phyloP scores from a whole-genome alignment of 1,140 invertebrate genomes.

The Metopolophium dirhodum region DNA sequence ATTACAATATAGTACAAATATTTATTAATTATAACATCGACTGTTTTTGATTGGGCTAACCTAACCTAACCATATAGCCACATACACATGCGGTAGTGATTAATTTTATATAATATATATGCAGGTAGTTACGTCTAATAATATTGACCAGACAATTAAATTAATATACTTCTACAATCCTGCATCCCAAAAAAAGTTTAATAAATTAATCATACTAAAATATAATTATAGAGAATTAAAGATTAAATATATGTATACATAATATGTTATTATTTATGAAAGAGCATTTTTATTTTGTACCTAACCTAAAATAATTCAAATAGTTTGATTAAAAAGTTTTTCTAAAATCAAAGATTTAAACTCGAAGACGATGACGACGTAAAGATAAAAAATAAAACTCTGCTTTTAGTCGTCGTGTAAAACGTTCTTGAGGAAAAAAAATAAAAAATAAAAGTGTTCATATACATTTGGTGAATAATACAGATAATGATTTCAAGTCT shows the following conservation, averaged over 20 bases:
- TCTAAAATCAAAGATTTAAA: slow-evolving; percentile 1
- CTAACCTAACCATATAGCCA: too few relatives aligned
- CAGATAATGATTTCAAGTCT: background rate
- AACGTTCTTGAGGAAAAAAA: background rate
- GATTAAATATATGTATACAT: background rate
- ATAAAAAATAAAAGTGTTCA: background rate
- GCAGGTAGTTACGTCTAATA: too few relatives aligned
- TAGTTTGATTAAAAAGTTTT: background rate
- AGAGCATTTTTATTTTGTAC: background rate
- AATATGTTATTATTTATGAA: background rate
- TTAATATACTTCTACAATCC: too few relatives aligned
- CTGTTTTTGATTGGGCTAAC: too few relatives aligned
- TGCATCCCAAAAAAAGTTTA: too few relatives aligned
- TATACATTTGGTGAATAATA: background rate
- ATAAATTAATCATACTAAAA: too few relatives aligned
- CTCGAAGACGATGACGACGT: background rate
- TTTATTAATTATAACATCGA: too few relatives aligned
- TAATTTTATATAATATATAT: too few relatives aligned
- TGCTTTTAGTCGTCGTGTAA: background rate
- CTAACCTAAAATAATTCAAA: background rate
- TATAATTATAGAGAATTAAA: too few relatives aligned
- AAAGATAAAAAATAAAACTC: background rate
- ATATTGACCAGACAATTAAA: too few relatives aligned
- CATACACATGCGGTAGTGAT: too few relatives aligned
- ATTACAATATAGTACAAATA: too few relatives aligned